These are phyloP conservation scores for Cryptoblepharus egeriae DNA, from an alignment of 2,797 vertebrate species.

Conservation along the genomic window DNA sequence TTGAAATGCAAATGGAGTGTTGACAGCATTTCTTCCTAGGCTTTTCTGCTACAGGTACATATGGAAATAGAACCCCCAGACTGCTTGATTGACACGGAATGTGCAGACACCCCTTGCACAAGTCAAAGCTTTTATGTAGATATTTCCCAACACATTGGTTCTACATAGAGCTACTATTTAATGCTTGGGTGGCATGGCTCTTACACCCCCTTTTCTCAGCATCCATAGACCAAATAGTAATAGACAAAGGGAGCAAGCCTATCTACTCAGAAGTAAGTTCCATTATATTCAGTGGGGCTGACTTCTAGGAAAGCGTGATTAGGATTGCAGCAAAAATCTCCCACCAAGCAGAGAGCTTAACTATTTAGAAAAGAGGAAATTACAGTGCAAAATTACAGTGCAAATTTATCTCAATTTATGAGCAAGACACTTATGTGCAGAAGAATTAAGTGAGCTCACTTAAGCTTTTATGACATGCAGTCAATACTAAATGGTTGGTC, in stretches of 20 bases:
- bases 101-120: no score
- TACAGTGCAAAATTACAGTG: background rate
- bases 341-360: background rate
- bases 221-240: background rate
- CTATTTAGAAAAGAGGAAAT: background rate
- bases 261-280: no score
- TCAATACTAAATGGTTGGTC: constrained; percentile 4
- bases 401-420: background rate
- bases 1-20: no score
- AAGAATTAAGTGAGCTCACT: background rate
- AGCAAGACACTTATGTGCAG: background rate
- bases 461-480: background rate
- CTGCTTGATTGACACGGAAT: no score
- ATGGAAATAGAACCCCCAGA: no score
- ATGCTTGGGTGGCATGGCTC: background rate
- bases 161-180: background rate
- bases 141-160: background rate
- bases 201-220: background rate
- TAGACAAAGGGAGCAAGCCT: no score
- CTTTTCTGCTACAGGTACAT: no score
- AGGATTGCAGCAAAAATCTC: no score
- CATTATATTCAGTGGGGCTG: no score
- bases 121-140: no score
- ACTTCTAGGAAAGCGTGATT: no score
- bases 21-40: no score